phyloP scores from a whole-genome alignment of 2,113 vertebrate species.

The Nanorana parkeri region DNA sequence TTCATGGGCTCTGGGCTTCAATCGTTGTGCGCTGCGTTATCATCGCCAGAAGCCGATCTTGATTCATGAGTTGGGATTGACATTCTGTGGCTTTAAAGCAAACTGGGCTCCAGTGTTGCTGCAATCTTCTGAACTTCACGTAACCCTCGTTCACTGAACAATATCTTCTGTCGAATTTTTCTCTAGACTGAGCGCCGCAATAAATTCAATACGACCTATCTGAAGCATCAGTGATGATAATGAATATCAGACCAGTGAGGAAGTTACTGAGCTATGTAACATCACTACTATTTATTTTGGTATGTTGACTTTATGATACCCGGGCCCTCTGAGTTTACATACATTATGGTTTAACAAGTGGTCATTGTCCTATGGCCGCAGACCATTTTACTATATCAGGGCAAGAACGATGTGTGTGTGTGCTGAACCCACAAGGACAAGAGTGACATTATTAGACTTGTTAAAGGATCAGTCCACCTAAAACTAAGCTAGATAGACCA shows the following conservation, averaged over 20 bases:
- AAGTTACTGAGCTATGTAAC: not conserved
- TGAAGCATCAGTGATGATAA: not conserved
- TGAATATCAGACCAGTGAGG: slow-evolving; percentile 1
- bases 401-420: too few species aligned
- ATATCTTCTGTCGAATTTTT: slow-evolving; percentile 7
- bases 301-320: not conserved
- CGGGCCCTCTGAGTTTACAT: too few species aligned
- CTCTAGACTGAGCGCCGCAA: not conserved
- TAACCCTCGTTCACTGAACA: slow-evolving; percentile 20
- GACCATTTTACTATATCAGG: too few species aligned
- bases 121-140: slow-evolving; percentile 37
- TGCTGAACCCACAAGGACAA: too few species aligned
- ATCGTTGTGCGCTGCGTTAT: slow-evolving; percentile 14
- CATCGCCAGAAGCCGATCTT: not conserved
- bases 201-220: not conserved
- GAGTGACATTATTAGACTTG: too few species aligned
- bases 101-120: slow-evolving; percentile 28
- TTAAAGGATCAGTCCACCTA: too few species aligned
- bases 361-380: too few species aligned
- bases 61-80: slow-evolving; percentile 38
- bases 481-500: too few species aligned
- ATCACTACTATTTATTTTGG: not conserved
- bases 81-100: slow-evolving; percentile 34
- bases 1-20: not conserved
- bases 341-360: too few species aligned